Percentiles rank a stretch among this genome's conserved stretches.
phyloP scores from a whole-genome alignment of 1,140 invertebrate genomes.

The Battus philenor region DNA sequence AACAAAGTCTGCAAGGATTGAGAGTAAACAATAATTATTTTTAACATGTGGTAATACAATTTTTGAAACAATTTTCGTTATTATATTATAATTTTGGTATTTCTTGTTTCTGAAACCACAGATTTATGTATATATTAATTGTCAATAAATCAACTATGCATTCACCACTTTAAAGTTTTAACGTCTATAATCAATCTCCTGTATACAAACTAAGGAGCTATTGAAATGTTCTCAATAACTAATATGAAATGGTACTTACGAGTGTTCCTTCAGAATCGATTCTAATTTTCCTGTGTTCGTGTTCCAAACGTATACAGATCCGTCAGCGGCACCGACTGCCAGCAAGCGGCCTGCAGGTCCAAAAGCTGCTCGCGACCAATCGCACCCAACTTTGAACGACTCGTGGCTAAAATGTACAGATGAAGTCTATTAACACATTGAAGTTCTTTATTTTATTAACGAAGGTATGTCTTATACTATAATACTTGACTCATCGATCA shows the following conservation, averaged over 20 bases:
- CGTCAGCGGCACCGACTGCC: slow-evolving; percentile 93
- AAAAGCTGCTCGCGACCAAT: slow-evolving; percentile 94
- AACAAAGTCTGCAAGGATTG: no score
- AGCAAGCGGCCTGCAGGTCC: slow-evolving; percentile 93
- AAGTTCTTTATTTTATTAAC: no score
- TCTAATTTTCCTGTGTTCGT: slow-evolving; percentile 86
- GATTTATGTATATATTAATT: no score
- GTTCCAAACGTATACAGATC: slow-evolving; percentile 95
- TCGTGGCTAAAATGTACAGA: slow-evolving; percentile 86
- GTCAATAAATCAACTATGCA: no score
- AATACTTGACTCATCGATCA: no score
- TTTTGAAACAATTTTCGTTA: not conserved
- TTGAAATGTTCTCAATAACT: not conserved
- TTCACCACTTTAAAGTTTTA: not conserved
- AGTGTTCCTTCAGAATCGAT: slow-evolving; percentile 90
- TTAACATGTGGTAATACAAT: not conserved
- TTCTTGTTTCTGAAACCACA: no score
- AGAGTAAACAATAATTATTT: not conserved
- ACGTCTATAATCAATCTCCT: not conserved
- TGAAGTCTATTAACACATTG: no score
- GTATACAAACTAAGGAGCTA: not conserved
- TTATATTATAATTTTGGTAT: not conserved
- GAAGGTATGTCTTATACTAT: no score
- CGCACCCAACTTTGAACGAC: slow-evolving; percentile 95
- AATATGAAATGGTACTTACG: slow-evolving; percentile 79